These are phyloP conservation scores for Heliconius congener DNA, from an alignment of 1,140 invertebrate species.

Conservation along the genomic window DNA sequence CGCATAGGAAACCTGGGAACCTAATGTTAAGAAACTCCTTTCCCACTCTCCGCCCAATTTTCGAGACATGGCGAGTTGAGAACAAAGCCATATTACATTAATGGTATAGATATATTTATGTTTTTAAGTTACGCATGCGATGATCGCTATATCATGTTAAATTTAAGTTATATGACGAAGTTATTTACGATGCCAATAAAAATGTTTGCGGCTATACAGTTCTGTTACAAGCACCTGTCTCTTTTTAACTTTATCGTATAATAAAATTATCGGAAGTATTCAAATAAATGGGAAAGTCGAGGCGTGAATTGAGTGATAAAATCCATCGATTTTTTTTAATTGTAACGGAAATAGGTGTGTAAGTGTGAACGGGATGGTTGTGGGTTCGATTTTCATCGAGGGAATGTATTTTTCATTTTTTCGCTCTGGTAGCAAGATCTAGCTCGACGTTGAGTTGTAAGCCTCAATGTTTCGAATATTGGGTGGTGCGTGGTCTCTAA, in stretches of 20 bases:
- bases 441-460: too few relatives aligned
- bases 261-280: conserved; percentile 49
- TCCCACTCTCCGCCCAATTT: too few relatives aligned
- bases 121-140: conserved; percentile 66
- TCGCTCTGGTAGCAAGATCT: too few relatives aligned
- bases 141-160: conserved; percentile 45
- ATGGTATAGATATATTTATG: conserved; percentile 41
- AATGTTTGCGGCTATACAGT: conserved; percentile 66
- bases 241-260: conserved; percentile 53
- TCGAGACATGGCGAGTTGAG: too few relatives aligned
- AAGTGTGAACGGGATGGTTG: too few relatives aligned
- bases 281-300: conserved; percentile 40
- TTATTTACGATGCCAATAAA: conserved; percentile 68
- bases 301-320: conserved; percentile 15
- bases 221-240: conserved; percentile 62
- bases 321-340: background rate
- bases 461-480: too few relatives aligned
- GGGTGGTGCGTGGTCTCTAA: too few relatives aligned
- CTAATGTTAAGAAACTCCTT: too few relatives aligned
- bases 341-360: background rate
- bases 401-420: too few relatives aligned
- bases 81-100: background rate
- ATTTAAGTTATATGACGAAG: conserved; percentile 48
- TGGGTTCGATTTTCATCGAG: too few relatives aligned
- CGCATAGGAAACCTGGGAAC: too few relatives aligned